Evolutionary conservation across 92 coral and sea anemone species (phyloP), one percentile per base, ranked within the genome.

Genomic region (Porites rus): DNA sequence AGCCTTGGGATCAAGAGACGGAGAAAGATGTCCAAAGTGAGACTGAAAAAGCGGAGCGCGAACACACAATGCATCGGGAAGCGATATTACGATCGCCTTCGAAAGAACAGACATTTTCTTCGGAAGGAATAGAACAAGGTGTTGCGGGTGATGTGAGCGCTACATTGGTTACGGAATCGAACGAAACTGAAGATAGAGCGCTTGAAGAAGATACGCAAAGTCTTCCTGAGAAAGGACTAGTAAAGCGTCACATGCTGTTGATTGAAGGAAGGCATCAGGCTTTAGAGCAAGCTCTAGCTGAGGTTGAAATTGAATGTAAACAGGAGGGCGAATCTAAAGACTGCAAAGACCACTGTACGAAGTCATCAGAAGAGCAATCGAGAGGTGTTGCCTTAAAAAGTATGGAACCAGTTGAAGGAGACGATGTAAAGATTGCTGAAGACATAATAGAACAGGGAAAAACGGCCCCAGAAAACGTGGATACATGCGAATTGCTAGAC

Each of bases 231-330:
- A 75, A 25, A 19, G 93, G 94, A 13, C 50, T 88, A 18, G 94
- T 91, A 24, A 91, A 91, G 59, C 85, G 92, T 1, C 82, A 91
- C 18, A 84, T 89, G 1, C 90, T 88, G 1, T 54, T 88, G 21
- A 69, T 88, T 59, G 94, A 92, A 85, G 94, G 88, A 7, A 81
- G 67, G 24, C 51, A 75, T 71, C 85, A 80, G 64, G 65, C 74
- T 21, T 21, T 77, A 43, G 75, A 51, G 9, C 88, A 83, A 71
- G 88, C 71, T 1, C 24, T 60, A 46, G 70, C 52, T 46, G 53
- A 16, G 21, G 38, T 52, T 13, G 63, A 65, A 7, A 74, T 60
- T 21, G 58, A 7, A 10, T 61, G 53, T 46, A 72, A 80, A 63
- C 59, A 66, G 18, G n/a, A n/a, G 14, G 85, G 80, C 18, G 62